Percentiles rank a stretch among this genome's conserved stretches.
Conservation (phyloP, 2,888 invertebrate species). For the Apotomis betuletana region DNA sequence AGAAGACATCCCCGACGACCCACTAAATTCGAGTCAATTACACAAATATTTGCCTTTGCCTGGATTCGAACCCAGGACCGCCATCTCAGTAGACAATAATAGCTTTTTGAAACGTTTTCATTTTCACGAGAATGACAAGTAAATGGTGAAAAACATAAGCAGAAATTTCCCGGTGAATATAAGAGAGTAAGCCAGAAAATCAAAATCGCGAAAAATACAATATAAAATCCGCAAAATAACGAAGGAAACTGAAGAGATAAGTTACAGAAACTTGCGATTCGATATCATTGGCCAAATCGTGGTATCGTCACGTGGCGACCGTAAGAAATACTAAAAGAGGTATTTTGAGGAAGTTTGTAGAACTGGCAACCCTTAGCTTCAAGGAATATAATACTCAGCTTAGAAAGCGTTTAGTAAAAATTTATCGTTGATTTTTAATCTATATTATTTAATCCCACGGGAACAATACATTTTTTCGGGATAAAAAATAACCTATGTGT, state of each 20-base stretch:
- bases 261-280: slow-evolving; percentile 29
- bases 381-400: not conserved
- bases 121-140: not conserved
- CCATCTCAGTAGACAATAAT: too few species aligned
- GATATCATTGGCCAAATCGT: slow-evolving; percentile 44
- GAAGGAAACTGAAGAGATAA: slow-evolving; percentile 20
- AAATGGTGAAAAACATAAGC: not conserved
- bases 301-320: slow-evolving; percentile 8
- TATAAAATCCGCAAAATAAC: slow-evolving; percentile 36
- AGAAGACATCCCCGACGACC: too few species aligned
- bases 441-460: too few species aligned
- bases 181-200: not conserved
- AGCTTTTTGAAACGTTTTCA: too few species aligned
- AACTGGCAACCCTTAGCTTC: slow-evolving; percentile 7
- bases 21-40: too few species aligned
- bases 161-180: not conserved
- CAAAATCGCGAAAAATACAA: slow-evolving; percentile 28
- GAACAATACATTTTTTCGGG: too few species aligned
- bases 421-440: too few species aligned
- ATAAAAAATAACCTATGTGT: too few species aligned
- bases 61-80: too few species aligned
- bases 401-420: too few species aligned
- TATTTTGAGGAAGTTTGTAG: slow-evolving; percentile 33
- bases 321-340: slow-evolving; percentile 33
- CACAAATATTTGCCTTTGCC: too few species aligned